Conservation (phyloP, 64 coral and sea anemone genomes). For the Pachyseris speciosa region DNA sequence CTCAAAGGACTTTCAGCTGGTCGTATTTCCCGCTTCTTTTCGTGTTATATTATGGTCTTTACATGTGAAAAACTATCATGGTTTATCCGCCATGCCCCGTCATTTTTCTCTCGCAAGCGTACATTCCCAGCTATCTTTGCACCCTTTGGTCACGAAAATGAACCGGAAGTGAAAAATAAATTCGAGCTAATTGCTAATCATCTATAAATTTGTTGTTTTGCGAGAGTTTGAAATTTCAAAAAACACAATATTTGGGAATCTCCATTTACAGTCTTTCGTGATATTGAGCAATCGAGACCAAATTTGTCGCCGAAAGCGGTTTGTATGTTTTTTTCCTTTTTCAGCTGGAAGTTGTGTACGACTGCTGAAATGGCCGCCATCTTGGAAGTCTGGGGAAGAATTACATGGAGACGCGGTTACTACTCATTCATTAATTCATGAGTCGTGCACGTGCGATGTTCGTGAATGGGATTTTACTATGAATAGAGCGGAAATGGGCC, state of each 20-base stretch:
- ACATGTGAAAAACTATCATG: conserved; percentile 81
- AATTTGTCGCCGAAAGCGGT: background rate
- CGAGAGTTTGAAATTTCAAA: background rate
- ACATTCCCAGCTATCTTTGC: conserved; percentile 13
- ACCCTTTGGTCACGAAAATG: background rate
- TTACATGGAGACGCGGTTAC: conserved; percentile 19
- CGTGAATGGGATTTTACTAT: conserved; percentile 95
- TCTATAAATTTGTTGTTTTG: background rate
- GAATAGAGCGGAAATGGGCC: background rate
- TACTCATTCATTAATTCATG: conserved; percentile 33
- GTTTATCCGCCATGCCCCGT: conserved; percentile 85
- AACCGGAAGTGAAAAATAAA: conserved; percentile 21
- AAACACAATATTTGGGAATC: background rate
- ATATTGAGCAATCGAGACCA: background rate
- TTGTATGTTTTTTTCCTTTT: background rate
- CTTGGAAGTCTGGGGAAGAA: background rate
- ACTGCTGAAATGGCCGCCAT: background rate
- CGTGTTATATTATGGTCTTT: conserved; percentile 94
- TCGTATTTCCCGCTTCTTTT: conserved; percentile 97
- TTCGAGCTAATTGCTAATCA: too few relatives aligned
- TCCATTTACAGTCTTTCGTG: background rate
- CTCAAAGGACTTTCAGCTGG: conserved; percentile 62
- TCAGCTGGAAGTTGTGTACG: conserved; percentile 1
- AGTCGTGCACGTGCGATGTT: conserved; percentile 71
- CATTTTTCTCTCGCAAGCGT: conserved; percentile 37